phyloP scores from a whole-genome alignment of 2,888 invertebrate species.

The Lasiommata megera region DNA sequence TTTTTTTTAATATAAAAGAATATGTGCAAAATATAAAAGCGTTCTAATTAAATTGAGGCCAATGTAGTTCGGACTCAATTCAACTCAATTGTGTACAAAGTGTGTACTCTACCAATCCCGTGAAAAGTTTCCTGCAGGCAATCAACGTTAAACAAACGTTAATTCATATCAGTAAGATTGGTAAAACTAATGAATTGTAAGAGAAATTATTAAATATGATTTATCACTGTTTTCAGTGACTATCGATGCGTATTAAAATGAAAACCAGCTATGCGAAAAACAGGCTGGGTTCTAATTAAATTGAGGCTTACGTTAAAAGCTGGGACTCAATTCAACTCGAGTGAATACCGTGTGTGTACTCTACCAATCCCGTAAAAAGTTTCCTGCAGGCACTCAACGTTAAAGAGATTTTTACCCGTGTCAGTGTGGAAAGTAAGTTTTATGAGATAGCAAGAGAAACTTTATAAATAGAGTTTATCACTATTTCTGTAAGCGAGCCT shows the following conservation, averaged over 20 bases:
- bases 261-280: neutral
- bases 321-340: neutral
- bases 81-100: no score
- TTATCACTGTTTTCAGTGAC: no score
- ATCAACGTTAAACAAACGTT: no score
- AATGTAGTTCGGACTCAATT: no score
- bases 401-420: slow-evolving; percentile 6
- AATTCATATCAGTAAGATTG: no score
- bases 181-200: no score
- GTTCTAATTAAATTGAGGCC: no score
- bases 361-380: slow-evolving; percentile 9
- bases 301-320: slow-evolving; percentile 1
- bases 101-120: no score
- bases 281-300: neutral
- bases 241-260: slow-evolving; percentile 11
- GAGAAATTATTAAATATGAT: no score
- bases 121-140: no score
- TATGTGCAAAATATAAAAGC: no score
- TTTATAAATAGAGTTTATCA: neutral
- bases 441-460: neutral
- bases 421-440: neutral
- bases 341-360: neutral
- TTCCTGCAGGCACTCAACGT: slow-evolving; percentile 1
- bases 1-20: no score
- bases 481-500: neutral